Base-by-base conservation (phyloP, 2,888 invertebrate species). In the Polydrusus cervinus region DNA sequence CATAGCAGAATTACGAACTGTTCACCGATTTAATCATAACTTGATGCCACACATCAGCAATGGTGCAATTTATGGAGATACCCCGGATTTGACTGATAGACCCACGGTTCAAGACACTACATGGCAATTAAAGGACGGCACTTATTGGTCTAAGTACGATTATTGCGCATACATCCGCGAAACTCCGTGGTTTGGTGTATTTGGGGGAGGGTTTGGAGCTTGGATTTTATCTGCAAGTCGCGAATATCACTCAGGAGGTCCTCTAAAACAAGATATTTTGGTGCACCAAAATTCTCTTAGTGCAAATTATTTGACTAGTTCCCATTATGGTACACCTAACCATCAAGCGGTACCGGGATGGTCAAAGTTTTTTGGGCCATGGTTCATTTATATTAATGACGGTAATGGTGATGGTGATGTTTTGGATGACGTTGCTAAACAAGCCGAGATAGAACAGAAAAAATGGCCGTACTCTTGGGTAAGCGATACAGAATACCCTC, bases 131-230 rank as follows among this genome's bases (percentile, higher is more conserved):
- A 16, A 53, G n/a, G 71, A 65, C 57, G 65, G 71, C 3, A 47
- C 20, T 25, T 65, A 71, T 18, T 71, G 65, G 71, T 71, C 71
- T 34, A 65, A 71, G 55, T 71, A 65, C 55, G 71, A 65, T 34
- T 71, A 65, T 34, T 18, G 40, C 7, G 55, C 18, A 0, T 71
- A 55, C n/a, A 71, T 65, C 25, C 53, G 71, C 1, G 57, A 71
- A 57, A 71, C 71, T 1, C 65, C 71, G 13, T 65, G 71, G 71
- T 55, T 71, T 34, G 65, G 71, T 55, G 34, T 71, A 11, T 71
- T 55, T 47, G 71, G 71, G 38, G 57, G 61, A 1, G 61, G 43
- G 16, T 53, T 51, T 14, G 68, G 68, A 68, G 53, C 68, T 20
- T 68, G 68, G 68, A 43, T 68, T 11, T 34, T 68, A 14, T 57